Percentiles rank a stretch among this genome's conserved stretches.
Evolutionary conservation across 2,888 invertebrate species (phyloP).

Genomic region (Prenolepis imparis): DNA sequence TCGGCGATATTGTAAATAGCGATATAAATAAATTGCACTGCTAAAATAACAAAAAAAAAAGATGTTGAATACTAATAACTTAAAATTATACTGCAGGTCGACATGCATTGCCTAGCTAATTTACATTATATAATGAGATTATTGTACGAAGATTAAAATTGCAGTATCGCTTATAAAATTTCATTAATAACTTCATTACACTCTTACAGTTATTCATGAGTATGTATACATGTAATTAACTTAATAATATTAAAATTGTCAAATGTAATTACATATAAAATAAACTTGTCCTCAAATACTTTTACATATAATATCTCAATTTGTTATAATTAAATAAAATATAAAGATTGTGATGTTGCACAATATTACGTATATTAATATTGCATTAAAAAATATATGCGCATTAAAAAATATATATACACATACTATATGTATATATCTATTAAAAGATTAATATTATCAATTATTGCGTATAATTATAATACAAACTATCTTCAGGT

Average conservation of each 20-base stretch:
- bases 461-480: neutral
- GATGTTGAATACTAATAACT: neutral
- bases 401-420: too few relatives aligned
- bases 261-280: neutral
- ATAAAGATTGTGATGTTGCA: neutral
- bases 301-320: neutral
- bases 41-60: neutral
- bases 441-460: neutral
- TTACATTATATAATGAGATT: neutral
- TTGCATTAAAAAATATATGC: neutral
- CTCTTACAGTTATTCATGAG: neutral
- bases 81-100: neutral
- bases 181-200: constrained; percentile 9
- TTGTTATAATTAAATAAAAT: constrained; percentile 18
- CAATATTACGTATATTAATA: neutral
- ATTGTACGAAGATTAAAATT: neutral
- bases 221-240: neutral
- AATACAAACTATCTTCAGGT: neutral
- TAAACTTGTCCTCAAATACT: neutral
- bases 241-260: neutral
- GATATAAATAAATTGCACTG: constrained; percentile 2
- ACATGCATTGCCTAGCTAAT: neutral
- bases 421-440: neutral
- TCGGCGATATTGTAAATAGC: neutral
- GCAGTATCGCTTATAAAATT: neutral